Evolutionary conservation across 1,140 invertebrate species (phyloP).

Genomic region (Aphis gossypii): DNA sequence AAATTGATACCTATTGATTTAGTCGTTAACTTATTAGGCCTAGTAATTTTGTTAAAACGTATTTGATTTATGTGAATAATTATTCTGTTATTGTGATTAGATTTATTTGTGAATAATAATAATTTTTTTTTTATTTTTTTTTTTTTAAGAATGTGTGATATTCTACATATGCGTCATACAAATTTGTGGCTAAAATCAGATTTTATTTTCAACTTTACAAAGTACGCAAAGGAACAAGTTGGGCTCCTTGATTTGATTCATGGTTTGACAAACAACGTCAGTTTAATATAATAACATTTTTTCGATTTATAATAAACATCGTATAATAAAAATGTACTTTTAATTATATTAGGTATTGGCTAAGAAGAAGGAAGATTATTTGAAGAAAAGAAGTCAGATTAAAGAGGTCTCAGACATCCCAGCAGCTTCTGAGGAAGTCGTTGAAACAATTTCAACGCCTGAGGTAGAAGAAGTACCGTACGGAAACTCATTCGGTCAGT

Average conservation of each 20-base stretch:
- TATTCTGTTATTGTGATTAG: background rate
- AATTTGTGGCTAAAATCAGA: constrained; percentile 71
- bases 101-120: background rate
- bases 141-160: constrained; percentile 72
- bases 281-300: background rate
- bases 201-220: constrained; percentile 70
- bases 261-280: constrained; percentile 70
- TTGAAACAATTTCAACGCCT: background rate
- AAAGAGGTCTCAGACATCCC: constrained; percentile 58
- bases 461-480: constrained; percentile 56
- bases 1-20: background rate
- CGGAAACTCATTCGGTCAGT: constrained; percentile 61
- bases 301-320: background rate
- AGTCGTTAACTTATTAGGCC: background rate
- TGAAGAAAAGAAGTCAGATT: constrained; percentile 65
- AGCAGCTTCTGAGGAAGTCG: constrained; percentile 60
- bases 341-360: constrained; percentile 67
- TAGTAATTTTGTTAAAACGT: background rate
- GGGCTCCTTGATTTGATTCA: constrained; percentile 72
- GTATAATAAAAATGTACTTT: background rate
- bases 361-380: constrained; percentile 68
- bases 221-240: constrained; percentile 69
- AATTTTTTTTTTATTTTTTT: constrained; percentile 57
- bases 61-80: background rate
- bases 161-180: constrained; percentile 74